Evolutionary conservation across 2,888 invertebrate species (phyloP), one percentile per base, ranked within the genome.

Genomic region (Agriotes lineatus): DNA sequence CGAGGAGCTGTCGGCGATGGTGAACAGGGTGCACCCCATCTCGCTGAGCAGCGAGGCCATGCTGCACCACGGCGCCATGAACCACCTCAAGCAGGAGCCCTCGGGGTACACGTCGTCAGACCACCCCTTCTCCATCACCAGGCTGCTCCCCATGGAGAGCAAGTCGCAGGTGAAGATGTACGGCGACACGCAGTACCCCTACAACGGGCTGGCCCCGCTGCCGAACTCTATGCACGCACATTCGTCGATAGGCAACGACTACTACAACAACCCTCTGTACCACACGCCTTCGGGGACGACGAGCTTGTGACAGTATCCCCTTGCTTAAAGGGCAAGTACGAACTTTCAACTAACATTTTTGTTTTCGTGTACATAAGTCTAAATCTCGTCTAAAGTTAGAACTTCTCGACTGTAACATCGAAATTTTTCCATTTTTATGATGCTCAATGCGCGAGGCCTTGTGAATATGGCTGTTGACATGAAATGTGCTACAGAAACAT

Each of bases 51-150:
- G 82, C 69, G 85, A 85, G 63, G 79, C 80, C 50, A 87, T 87
- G 81, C 82, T 87, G 71, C 85, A 86, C 69, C 87, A 88, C 74
- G 84, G 85, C 58, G 69, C 79, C 2, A 86, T 86, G 85, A 82
- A 90, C 75, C 93, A 92, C 79, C 85, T 95, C 77, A 95, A 95
- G 82, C 84, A 84, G 74, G 84, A 84, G 75, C 83, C 83, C 1
- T 72, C 82, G 4, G 82, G 82, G 39, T 94, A 94, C 81, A 93
- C 94, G 67, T 92, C 94, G 12, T 91, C 94, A 75, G 93, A 90
- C 82, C 96, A 96, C 82, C 97, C 97, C 19, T 97, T 97, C 87
- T 96, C 96, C 83, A 97, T 97, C 85, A 96, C 94, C 79, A 92
- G 96, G 84, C 88, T 97, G 82, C 89, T 97, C 80, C 96, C 96